A percentile compares a stretch with the other conserved stretches of the same genome.
Evolutionary conservation across 2,888 invertebrate species (phyloP).

Genomic region (Papilio demoleus): DNA sequence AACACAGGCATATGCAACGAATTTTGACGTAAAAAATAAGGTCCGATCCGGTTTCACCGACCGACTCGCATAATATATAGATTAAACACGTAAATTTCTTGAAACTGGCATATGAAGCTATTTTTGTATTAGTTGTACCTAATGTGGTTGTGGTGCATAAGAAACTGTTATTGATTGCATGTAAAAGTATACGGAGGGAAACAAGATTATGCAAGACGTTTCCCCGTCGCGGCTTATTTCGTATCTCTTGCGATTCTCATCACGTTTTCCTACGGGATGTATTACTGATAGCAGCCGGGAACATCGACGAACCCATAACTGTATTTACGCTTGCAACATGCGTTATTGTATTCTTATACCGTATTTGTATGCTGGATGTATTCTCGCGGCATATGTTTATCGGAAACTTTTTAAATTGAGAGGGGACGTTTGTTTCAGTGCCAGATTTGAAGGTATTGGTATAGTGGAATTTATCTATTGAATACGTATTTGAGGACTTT

Average conservation of each 20-base stretch:
- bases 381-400: conserved; percentile 73
- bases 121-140: background rate
- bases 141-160: background rate
- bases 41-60: too few relatives aligned
- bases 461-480: conserved; percentile 1
- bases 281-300: conserved; percentile 66
- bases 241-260: conserved; percentile 65
- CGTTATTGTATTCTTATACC: conserved; percentile 70
- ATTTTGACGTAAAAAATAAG: too few relatives aligned
- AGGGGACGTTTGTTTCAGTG: conserved; percentile 60
- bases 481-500: background rate
- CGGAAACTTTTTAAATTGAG: conserved; percentile 72
- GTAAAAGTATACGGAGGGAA: conserved; percentile 43
- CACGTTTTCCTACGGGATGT: conserved; percentile 78
- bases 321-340: conserved; percentile 66
- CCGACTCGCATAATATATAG: too few relatives aligned
- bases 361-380: conserved; percentile 74
- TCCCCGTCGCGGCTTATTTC: conserved; percentile 66
- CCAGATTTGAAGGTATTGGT: conserved; percentile 41
- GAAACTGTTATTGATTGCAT: conserved; percentile 12
- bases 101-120: too few relatives aligned
- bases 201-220: conserved; percentile 69
- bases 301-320: conserved; percentile 58
- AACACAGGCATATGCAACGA: too few relatives aligned
- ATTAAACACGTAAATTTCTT: too few relatives aligned